Evolutionary conservation across 64 coral and sea anemone genomes (phyloP).

Genomic region (Trachythela sp.): DNA sequence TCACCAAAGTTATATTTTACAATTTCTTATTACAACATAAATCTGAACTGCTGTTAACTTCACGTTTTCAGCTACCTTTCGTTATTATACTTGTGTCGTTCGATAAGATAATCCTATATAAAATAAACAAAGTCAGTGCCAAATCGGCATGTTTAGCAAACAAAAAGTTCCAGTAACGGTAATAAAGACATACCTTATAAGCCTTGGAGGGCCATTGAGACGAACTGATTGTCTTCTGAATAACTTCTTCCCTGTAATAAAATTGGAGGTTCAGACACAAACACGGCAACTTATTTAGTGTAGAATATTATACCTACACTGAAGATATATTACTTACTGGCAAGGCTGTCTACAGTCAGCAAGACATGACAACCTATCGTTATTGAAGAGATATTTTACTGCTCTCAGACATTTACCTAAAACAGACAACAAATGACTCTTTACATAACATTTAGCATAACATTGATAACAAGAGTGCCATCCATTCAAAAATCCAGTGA

Average conservation of each 20-base stretch:
- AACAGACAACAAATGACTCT: background rate
- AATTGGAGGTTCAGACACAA: background rate
- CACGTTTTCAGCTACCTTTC: too few species aligned
- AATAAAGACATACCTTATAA: background rate
- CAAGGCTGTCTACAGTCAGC: background rate
- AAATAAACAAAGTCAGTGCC: too few species aligned
- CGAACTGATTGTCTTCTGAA: background rate
- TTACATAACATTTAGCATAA: background rate
- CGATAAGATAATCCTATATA: too few species aligned
- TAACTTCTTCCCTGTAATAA: background rate
- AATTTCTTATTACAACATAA: too few species aligned
- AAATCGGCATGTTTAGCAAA: too few species aligned
- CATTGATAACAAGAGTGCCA: background rate
- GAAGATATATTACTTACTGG: background rate
- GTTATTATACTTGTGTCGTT: too few species aligned
- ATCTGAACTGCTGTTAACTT: too few species aligned
- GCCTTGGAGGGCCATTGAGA: background rate
- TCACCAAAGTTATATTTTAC: too few species aligned
- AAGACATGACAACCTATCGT: background rate
- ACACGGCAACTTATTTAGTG: background rate
- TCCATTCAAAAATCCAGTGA: too few species aligned
- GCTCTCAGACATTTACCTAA: background rate
- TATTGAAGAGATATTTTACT: background rate
- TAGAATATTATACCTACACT: background rate
- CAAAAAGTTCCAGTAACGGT: too few species aligned